Conservation (phyloP, 2,113 vertebrate genomes). For the Actenoides hombroni region DNA sequence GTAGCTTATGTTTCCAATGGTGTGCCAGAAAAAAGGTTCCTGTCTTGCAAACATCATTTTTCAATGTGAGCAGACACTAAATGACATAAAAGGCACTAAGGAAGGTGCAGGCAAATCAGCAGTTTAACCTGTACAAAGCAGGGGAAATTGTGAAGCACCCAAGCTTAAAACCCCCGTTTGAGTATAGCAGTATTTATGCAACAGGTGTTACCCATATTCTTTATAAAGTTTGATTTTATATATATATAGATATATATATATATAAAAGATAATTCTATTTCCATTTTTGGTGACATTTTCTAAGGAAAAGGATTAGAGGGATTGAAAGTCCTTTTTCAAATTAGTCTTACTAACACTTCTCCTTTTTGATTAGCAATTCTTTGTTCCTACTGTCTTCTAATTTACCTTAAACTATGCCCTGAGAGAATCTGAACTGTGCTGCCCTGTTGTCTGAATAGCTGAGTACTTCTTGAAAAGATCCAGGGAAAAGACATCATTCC, state of each 20-base stretch:
- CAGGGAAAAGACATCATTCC: neutral
- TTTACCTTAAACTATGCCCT: neutral
- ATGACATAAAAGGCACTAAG: neutral
- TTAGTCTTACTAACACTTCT: neutral
- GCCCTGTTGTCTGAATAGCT: neutral
- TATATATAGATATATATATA: too few species aligned
- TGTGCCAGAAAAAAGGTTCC: neutral
- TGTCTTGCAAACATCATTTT: neutral
- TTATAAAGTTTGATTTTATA: neutral
- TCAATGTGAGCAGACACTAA: neutral
- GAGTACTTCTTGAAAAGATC: neutral
- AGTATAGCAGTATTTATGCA: neutral
- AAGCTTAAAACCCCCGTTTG: neutral
- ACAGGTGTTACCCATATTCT: neutral
- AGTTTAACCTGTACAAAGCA: neutral
- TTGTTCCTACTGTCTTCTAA: neutral
- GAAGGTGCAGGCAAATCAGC: neutral
- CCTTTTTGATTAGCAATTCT: neutral
- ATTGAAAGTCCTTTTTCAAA: neutral
- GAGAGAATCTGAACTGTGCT: neutral
- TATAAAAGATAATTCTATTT: neutral
- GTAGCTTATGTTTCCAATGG: neutral
- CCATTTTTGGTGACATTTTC: neutral
- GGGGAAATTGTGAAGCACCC: neutral
- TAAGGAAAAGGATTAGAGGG: neutral